Conservation (phyloP, 2,113 vertebrate species). For the Dasypus novemcinctus region DNA sequence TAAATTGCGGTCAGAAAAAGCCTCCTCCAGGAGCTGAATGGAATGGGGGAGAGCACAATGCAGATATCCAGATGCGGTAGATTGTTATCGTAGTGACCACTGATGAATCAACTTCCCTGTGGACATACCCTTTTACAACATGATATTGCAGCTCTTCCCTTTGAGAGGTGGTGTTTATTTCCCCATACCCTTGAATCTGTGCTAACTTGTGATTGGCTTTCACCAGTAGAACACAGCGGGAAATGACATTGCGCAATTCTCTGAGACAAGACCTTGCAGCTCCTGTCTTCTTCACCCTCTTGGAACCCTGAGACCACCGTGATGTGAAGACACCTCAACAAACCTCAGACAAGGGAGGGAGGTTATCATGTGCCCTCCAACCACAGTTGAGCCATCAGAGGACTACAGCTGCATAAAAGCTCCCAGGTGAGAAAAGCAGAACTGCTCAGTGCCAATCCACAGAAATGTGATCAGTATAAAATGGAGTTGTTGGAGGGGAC, state of each 20-base stretch:
- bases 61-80: accelerated
- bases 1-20: background rate
- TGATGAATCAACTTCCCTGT: background rate
- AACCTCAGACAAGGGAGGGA: background rate
- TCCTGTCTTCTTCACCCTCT: background rate
- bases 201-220: background rate
- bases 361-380: background rate
- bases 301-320: background rate
- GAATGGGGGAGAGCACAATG: background rate
- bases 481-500: background rate
- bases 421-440: background rate
- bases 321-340: background rate
- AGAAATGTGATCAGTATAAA: background rate
- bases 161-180: background rate
- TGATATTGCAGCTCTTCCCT: background rate
- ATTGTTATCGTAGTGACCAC: background rate
- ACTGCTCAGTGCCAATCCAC: background rate
- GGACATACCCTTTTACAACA: background rate
- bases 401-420: background rate
- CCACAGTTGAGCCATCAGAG: background rate
- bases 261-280: background rate
- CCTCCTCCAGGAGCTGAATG: background rate
- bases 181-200: background rate
- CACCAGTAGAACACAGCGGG: background rate
- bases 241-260: background rate